Evolutionary conservation across 2,888 invertebrate species (phyloP), one percentile per base, ranked within the genome.

Genomic region (Dasypogon diadema): DNA sequence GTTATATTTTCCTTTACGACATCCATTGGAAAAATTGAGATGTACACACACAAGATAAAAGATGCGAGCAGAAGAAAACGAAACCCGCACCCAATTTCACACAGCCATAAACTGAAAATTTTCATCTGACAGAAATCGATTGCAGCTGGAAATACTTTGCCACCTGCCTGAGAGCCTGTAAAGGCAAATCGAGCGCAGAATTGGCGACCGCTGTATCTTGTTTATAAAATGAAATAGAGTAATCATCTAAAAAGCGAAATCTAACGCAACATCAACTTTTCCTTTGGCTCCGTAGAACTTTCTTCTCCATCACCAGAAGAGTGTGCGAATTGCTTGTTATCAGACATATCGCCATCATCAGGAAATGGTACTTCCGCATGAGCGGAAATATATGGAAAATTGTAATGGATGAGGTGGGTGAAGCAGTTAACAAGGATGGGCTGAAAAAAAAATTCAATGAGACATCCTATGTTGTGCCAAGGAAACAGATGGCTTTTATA

Each of bases 381-480:
- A n/a, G 34, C 58, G 58, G 58, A 58, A 58, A 58, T 58, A 58
- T 58, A 30, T 58, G 16, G 58, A 58, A 58, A 58, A 58, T 58
- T 58, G 24, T 26, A 58, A 58, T 58, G 26, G 58, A 10, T 26
- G 30, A 58, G 58, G 58, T 30, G 16, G 30, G 58, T 26, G 30
- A 58, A 30, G 6, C 34, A 6, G 34, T 30, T 58, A 30, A 26
- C 30, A 58, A 58, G 58, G 58, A 30, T 58, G 58, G 26, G n/a
- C 14, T 58, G 26, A n/a, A 16, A 58, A 58, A 30, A 30, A 58
- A 58, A 58, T 58, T 58, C 58, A 58, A 58, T 58, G 58, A 58
- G 58, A 14, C 16, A 30, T 30, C 30, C 26, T 10, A 30, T 30
- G 34, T 30, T 30, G 12, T 16, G 6, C 26, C 24, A 24, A 58